A percentile compares a stretch with the other conserved stretches of the same genome.
phyloP scores from a whole-genome alignment of 37 sponge, comb jelly and placozoan genomes.

The Theonella swinhoei region DNA sequence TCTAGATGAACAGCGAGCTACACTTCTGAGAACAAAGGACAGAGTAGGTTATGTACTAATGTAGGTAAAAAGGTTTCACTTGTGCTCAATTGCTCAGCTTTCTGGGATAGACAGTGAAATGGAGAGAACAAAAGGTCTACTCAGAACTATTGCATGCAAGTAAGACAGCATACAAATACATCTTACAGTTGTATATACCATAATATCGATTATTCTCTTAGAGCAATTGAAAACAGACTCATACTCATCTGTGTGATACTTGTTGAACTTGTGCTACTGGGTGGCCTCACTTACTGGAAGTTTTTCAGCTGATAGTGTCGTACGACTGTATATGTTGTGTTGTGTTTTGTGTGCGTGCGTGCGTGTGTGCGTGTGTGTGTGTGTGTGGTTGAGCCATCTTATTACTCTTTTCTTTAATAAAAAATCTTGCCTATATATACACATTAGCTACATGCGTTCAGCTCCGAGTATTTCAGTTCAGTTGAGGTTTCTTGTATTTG shows the following conservation, averaged over 20 bases:
- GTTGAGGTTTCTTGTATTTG: slow-evolving; percentile 42
- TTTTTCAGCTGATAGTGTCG: slow-evolving; percentile 36
- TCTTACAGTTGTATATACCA: background rate
- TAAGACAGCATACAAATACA: slow-evolving; percentile 12
- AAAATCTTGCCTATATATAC: background rate
- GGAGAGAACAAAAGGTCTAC: slow-evolving; percentile 31
- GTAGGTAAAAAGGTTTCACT: too few species aligned
- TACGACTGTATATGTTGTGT: background rate
- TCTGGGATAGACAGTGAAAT: slow-evolving; percentile 43
- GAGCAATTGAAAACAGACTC: slow-evolving; percentile 66
- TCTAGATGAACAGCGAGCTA: slow-evolving; percentile 54
- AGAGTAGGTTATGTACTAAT: slow-evolving; percentile 26
- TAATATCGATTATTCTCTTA: slow-evolving; percentile 6
- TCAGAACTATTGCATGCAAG: slow-evolving; percentile 68
- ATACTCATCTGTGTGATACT: slow-evolving; percentile 71
- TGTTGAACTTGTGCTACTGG: slow-evolving; percentile 65
- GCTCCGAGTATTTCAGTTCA: background rate
- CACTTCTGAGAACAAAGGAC: slow-evolving; percentile 60
- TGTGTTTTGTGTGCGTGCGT: background rate
- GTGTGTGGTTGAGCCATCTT: too few species aligned
- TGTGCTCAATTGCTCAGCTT: slow-evolving; percentile 49
- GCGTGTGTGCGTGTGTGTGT: too few species aligned
- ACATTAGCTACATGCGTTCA: background rate
- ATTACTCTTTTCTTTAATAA: too few species aligned
- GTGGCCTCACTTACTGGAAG: slow-evolving; percentile 67